Conservation (phyloP, 2,113 vertebrate genomes). For the Alethe castanea region DNA sequence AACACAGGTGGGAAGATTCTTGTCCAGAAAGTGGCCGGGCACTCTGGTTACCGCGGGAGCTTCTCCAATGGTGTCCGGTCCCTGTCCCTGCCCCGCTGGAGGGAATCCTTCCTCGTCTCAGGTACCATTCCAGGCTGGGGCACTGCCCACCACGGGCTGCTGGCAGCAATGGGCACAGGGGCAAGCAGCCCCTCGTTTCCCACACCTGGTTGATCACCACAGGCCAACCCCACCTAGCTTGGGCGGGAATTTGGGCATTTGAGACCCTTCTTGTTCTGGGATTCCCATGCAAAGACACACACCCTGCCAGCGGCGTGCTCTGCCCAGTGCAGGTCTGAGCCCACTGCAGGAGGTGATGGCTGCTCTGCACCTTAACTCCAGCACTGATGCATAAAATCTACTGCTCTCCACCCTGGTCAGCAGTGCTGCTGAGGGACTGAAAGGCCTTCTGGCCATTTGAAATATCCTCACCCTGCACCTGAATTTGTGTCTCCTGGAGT, state of each 20-base stretch:
- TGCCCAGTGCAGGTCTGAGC: fast-evolving
- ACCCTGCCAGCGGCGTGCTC: fast-evolving
- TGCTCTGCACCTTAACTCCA: neutral
- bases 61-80: conserved; percentile 87
- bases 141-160: fast-evolving
- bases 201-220: neutral
- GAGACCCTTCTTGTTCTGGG: neutral
- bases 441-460: neutral
- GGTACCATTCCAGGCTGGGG: conserved; percentile 67
- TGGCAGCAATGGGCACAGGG: fast-evolving
- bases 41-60: conserved; percentile 87
- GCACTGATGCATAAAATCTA: neutral
- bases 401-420: neutral
- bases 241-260: neutral
- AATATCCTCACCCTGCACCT: neutral
- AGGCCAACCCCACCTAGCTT: neutral
- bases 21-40: conserved; percentile 90
- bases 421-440: neutral
- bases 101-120: conserved; percentile 90
- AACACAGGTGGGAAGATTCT: conserved; percentile 92
- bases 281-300: fast-evolving
- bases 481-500: fast-evolving
- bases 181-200: neutral
- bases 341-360: neutral
- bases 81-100: conserved; percentile 89